Evolutionary conservation across 2,797 vertebrate genomes (phyloP), one percentile per base, ranked within the genome.

Genomic region (Semotilus atromaculatus): DNA sequence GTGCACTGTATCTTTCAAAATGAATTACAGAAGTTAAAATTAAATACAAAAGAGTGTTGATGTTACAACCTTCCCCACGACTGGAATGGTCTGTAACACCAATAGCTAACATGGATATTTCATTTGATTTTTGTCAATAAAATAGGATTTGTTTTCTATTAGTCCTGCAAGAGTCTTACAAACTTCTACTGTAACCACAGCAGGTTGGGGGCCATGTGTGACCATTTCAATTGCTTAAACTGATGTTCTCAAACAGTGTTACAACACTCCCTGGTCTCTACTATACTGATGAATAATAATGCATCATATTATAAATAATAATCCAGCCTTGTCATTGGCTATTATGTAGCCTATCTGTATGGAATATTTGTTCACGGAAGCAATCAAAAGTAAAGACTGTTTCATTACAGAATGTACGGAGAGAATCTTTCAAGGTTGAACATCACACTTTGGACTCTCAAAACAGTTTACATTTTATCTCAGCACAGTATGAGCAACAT

Each of bases 401-500:
- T 70, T 82, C 40, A 45, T 70, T 75, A 72, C 66, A 84, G 40
- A 48, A 38, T 29, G 66, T 72, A 79, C 19, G 2, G 36, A 60
- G 2, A n/a, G 9, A 43, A 84, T 58, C 6, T 38, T 29, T 60
- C 26, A 62, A 60, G 21, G 53, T 36, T 23, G 34, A 53, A 51
- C 21, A 31, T 67, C 19, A 48, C 40, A 68, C 2, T 34, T 34
- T 51, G 51, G 4, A 26, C 23, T 29, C 7, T 26, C 34, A 38
- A 40, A 77, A 38, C 34, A 26, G 9, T 75, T 51, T 29, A n/a
- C 0, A 75, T 75, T 62, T 53, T n/a, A 53, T 68, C 78, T 80
- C 4, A 26, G 5, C 64, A n/a, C 29, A 36, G 19, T n/a, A 26
- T 38, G 51, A 76, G 51, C 51, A 38, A 38, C 31, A 23, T 73